Base-by-base conservation (phyloP, 2,888 invertebrate genomes). In the Pyrrhia umbra region DNA sequence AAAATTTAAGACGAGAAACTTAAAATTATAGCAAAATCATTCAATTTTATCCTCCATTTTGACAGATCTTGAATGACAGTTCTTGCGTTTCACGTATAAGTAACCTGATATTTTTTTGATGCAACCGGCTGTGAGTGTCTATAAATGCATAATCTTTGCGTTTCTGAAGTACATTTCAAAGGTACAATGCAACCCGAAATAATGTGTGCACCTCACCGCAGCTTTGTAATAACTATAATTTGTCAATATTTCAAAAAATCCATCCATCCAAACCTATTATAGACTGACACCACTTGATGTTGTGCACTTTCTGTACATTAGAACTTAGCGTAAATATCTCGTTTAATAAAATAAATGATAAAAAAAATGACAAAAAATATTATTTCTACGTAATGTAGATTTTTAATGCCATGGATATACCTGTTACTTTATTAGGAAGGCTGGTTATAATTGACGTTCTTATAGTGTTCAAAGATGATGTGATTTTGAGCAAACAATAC, bases 261-360 rank as follows among this genome's bases (percentile, higher is more conserved):
- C 94, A 95, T 94, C 94, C 94, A 92, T 75, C 59, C 66, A 79
- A 78, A 91, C 89, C 90, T 92, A 89, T 90, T 93, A 94, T 94
- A 95, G 95, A 95, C 95, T 94, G 95, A 95, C 95, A 93, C 95
- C 85, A 89, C 85, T 92, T 82, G 87, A 93, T 92, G 94, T 93
- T 93, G 92, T 94, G 94, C 94, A 94, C 95, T 89, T 88, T 86
- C 90, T 88, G 90, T 92, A 93, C 80, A 85, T 90, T 93, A 91
- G 92, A 79, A 80, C 82, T 83, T 92, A 93, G 93, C 82, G 79
- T 85, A 87, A 88, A 85, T 84, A 87, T 82, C 83, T 85, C 81
- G 82, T 84, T 88, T 86, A 77, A 84, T 82, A 84, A 85, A 87
- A 77, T 60, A 77, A 82, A 85, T 83, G 46, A 66, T 43, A 76